phyloP scores from a whole-genome alignment of 2,797 vertebrate genomes.

The Phyllotis vaccarum region DNA sequence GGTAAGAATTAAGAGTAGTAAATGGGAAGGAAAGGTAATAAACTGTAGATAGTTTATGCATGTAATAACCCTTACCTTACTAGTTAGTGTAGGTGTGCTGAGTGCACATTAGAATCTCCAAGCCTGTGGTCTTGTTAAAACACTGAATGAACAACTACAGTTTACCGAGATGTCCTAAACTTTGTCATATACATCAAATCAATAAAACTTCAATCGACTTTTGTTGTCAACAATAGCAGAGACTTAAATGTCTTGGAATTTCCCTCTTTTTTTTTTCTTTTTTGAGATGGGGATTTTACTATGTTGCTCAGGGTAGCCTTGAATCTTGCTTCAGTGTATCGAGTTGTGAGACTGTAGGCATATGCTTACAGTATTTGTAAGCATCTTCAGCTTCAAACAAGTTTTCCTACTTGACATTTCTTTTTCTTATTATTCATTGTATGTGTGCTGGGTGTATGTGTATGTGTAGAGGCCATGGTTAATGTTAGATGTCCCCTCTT shows the following conservation, averaged over 20 bases:
- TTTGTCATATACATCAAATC: neutral
- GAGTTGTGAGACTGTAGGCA: neutral
- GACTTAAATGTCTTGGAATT: neutral
- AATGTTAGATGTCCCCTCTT: neutral
- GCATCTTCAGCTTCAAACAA: constrained; percentile 34
- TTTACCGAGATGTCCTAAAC: constrained; percentile 48
- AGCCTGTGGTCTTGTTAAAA: neutral
- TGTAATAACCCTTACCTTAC: constrained; percentile 7
- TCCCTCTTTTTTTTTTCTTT: neutral
- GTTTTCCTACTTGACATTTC: constrained; percentile 12
- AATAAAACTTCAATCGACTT: neutral
- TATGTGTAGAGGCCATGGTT: neutral
- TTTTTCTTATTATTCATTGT: neutral
- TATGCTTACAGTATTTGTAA: neutral
- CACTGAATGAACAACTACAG: constrained; percentile 9
- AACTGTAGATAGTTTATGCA: neutral
- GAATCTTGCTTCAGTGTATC: neutral
- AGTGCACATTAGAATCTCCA: neutral
- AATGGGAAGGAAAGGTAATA: neutral
- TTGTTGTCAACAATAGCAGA: constrained; percentile 5
- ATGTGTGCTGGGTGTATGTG: neutral
- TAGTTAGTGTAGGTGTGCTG: neutral
- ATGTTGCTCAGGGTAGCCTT: neutral
- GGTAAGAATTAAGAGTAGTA: neutral
- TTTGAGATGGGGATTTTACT: neutral